phyloP scores from a whole-genome alignment of 2,113 vertebrate species.

The Pyrgilauda ruficollis region DNA sequence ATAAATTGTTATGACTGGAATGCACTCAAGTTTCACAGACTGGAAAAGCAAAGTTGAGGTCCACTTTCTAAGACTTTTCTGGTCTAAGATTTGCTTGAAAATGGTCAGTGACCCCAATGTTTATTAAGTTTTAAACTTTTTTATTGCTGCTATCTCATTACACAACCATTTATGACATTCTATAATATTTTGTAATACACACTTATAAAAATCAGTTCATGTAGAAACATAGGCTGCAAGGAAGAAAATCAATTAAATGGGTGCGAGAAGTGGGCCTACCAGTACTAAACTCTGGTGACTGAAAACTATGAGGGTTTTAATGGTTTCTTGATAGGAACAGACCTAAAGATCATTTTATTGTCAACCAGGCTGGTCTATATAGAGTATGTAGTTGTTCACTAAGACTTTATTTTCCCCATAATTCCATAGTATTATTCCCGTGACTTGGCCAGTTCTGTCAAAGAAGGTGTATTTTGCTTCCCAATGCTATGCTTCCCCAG shows the following conservation, averaged over 20 bases:
- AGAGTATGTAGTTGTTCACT: background rate
- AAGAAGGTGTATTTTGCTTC: background rate
- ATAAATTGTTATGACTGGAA: conserved; percentile 46
- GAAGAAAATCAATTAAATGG: background rate
- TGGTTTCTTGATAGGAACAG: background rate
- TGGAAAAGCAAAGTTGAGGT: conserved; percentile 16
- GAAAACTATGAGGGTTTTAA: background rate
- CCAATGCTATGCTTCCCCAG: background rate
- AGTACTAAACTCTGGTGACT: background rate
- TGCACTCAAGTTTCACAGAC: conserved; percentile 35
- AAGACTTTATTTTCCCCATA: background rate
- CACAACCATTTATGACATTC: conserved; percentile 38
- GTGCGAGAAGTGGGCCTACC: background rate
- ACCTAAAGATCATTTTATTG: background rate
- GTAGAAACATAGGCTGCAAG: background rate
- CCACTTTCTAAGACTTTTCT: background rate
- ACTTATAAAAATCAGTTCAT: conserved; percentile 10
- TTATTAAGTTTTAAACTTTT: conserved; percentile 6
- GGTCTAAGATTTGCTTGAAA: background rate
- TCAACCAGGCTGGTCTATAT: background rate
- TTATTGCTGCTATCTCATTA: conserved; percentile 48
- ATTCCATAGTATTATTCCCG: background rate
- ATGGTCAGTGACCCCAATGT: conserved; percentile 12
- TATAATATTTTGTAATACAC: conserved; percentile 32
- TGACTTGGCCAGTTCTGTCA: background rate